Conservation (phyloP, 2,888 invertebrate species). For the Drosophila rellima region DNA sequence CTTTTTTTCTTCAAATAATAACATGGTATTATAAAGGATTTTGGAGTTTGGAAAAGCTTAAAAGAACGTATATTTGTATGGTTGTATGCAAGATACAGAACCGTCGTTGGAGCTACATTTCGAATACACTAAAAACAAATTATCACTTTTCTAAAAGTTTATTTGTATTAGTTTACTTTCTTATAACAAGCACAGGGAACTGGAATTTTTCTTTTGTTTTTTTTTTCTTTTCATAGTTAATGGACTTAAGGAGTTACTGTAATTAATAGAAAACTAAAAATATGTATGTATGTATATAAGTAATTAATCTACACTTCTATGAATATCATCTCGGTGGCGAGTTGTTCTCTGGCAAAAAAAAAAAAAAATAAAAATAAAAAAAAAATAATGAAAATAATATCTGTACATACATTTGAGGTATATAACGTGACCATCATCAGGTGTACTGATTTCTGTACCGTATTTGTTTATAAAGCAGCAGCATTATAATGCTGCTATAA, state of each 20-base stretch:
- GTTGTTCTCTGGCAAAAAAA: slow-evolving; percentile 73
- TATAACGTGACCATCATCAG: slow-evolving; percentile 60
- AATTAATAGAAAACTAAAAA: slow-evolving; percentile 57
- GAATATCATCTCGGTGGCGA: slow-evolving; percentile 79
- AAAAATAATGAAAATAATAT: slow-evolving; percentile 59
- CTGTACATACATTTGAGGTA: slow-evolving; percentile 74
- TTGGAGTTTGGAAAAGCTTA: slow-evolving; percentile 31
- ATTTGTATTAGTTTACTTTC: slow-evolving; percentile 67
- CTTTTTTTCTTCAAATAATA: slow-evolving; percentile 20
- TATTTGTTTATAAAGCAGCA: slow-evolving; percentile 33
- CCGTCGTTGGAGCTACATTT: slow-evolving; percentile 7
- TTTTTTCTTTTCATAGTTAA: slow-evolving; percentile 45
- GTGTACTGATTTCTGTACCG: slow-evolving; percentile 35
- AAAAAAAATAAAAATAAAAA: slow-evolving; percentile 22
- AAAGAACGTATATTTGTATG: slow-evolving; percentile 6
- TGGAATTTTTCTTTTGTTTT: slow-evolving; percentile 51
- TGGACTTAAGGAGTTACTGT: slow-evolving; percentile 42
- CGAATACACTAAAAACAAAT: slow-evolving; percentile 62
- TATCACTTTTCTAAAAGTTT: slow-evolving; percentile 76
- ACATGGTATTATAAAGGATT: slow-evolving; percentile 10
- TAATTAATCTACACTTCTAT: slow-evolving; percentile 60
- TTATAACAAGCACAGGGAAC: slow-evolving; percentile 78
- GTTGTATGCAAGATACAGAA: slow-evolving; percentile 11
- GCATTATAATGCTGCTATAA: slow-evolving; percentile 34
- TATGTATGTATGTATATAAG: slow-evolving; percentile 28